These are phyloP conservation scores for Pagrus major DNA, from an alignment of 2,113 vertebrate genomes.

Conservation along the genomic window DNA sequence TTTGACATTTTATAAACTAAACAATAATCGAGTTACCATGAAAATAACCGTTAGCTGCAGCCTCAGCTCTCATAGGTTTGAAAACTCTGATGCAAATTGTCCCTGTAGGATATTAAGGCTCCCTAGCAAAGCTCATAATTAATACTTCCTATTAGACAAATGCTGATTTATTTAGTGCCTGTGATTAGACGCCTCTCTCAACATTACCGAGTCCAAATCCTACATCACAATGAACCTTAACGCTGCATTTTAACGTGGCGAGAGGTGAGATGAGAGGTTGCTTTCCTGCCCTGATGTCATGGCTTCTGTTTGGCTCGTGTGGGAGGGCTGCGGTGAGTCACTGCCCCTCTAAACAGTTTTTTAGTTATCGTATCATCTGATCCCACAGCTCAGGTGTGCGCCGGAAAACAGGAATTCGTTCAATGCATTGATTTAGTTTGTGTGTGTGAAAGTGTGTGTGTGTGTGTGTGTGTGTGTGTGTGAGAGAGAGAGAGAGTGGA, in stretches of 20 bases:
- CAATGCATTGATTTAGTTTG: conserved; percentile 17
- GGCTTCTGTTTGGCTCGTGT: conserved; percentile 58
- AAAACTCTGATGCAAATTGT: background rate
- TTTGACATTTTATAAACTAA: no score
- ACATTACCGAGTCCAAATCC: background rate
- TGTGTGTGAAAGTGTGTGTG: conserved; percentile 20
- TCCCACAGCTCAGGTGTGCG: conserved; percentile 31
- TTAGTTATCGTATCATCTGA: conserved; percentile 33
- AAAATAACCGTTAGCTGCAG: no score
- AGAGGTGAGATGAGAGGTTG: conserved; percentile 5
- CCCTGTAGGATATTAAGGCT: background rate
- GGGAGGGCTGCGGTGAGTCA: conserved; percentile 63
- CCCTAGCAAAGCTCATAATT: background rate
- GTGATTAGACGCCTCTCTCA: background rate
- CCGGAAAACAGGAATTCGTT: conserved; percentile 19
- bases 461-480: conserved; percentile 6
- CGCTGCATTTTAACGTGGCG: background rate
- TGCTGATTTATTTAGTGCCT: background rate
- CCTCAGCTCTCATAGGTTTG: background rate
- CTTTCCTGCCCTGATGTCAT: conserved; percentile 34
- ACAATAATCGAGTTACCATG: no score
- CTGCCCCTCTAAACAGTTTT: conserved; percentile 39
- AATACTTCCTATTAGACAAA: conserved; percentile 24
- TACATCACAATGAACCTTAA: background rate
- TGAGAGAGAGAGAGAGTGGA: background rate